Evolutionary conservation across 2,113 vertebrate species (phyloP), one percentile per base, ranked within the genome.

Genomic region (Perccottus glenii): DNA sequence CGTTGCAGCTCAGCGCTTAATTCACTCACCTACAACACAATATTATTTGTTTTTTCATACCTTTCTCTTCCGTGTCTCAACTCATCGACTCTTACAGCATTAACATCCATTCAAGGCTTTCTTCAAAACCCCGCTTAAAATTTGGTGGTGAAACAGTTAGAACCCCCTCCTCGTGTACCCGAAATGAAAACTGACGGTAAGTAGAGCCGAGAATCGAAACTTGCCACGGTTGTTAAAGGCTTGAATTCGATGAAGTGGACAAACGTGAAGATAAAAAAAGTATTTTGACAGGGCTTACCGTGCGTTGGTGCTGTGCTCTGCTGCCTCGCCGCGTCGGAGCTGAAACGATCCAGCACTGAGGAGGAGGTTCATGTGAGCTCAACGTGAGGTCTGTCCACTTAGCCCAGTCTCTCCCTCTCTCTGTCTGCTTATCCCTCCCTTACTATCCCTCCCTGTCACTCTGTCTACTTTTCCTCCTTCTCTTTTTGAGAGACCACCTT

Each of bases 301-400:
- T 76, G 67, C 32, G 67, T 40, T n/a, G 11, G 64, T 51, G 6
- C 70, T 15, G 27, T n/a, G 27, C 43, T 68, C 55, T 19, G 47
- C 33, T 16, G 61, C 2, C 6, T 33, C 56, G 27, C n/a, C 4
- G 67, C 33, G 64, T 46, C 59, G 72, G 65, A 73, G 83, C 60
- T 62, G 45, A 74, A 76, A 77, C 16, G 64, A 68, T 72, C 81
- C 83, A 60, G 60, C 64, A 75, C 64, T 74, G 70, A 73, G 60
- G 64, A 69, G 19, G 69, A 78, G 86, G 75, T 81, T 86, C 69
- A 73, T 75, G 56, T 72, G 81, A 82, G 80, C 79, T 64, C 65
- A 67, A 47, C 62, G 71, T 65, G 78, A 82, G 79, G 65, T 89
- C 84, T 77, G 75, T 79, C 81, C 82, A 76, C 80, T 82, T 67